Evolutionary conservation across 2,113 vertebrate species (phyloP).

Genomic region (Picathartes gymnocephalus): DNA sequence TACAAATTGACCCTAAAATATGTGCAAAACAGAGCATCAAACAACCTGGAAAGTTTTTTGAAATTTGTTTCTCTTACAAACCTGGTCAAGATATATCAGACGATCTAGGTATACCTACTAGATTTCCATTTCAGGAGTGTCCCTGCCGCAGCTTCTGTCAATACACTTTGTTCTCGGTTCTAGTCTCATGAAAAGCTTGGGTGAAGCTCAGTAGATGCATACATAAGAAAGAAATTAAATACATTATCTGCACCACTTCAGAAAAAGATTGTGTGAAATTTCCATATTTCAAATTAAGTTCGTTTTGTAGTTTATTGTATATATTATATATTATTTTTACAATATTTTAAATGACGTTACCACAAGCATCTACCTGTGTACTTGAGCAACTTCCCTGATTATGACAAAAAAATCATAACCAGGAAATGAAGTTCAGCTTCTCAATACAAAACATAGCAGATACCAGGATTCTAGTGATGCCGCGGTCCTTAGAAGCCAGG

Average conservation of each 20-base stretch:
- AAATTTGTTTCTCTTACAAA: background rate
- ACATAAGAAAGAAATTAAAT: background rate
- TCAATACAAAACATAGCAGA: background rate
- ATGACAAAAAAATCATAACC: background rate
- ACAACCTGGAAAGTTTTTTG: background rate
- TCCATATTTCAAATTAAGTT: background rate
- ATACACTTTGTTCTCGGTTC: background rate
- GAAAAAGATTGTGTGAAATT: background rate
- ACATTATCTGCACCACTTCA: background rate
- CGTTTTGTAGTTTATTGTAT: background rate
- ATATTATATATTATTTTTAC: background rate
- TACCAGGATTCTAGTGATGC: background rate
- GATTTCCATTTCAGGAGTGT: background rate
- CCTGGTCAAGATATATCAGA: background rate
- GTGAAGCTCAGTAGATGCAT: background rate
- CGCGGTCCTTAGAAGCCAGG: constrained; percentile 20
- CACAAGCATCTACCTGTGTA: background rate
- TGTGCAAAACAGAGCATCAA: background rate
- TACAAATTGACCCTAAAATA: background rate
- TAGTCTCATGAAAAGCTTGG: background rate
- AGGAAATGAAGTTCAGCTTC: background rate
- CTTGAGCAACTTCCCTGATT: background rate
- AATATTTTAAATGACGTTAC: background rate
- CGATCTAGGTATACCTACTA: background rate
- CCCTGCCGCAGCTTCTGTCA: background rate